Evolutionary conservation across 2,888 invertebrate species (phyloP).

Genomic region (Drosophila putrida): DNA sequence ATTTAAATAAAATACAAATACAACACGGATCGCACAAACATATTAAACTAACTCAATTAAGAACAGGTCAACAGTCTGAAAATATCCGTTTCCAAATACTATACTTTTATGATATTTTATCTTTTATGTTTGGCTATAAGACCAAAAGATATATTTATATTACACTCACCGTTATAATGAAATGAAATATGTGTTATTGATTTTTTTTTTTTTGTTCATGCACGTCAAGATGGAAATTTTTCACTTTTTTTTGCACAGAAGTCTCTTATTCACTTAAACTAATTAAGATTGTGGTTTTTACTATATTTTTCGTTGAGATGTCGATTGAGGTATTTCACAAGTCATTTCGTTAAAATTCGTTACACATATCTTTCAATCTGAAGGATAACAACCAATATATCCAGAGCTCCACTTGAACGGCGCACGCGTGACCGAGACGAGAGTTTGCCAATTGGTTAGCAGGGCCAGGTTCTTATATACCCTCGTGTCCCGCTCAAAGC

Average conservation of each 20-base stretch:
- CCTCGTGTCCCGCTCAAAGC: slow-evolving; percentile 73
- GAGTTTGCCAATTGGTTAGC: slow-evolving; percentile 75
- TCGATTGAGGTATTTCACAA: slow-evolving; percentile 9
- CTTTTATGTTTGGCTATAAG: not conserved
- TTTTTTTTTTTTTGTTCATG: not conserved
- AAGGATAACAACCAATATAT: slow-evolving; percentile 48
- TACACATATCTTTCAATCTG: slow-evolving; percentile 52
- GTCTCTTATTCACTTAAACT: slow-evolving; percentile 13
- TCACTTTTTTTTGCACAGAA: slow-evolving; percentile 7
- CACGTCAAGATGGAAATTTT: not conserved
- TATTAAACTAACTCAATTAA: slow-evolving; percentile 35
- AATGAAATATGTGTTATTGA: not conserved
- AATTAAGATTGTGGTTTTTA: not conserved
- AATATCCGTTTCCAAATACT: too few relatives aligned
- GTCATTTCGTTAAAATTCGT: slow-evolving; percentile 30
- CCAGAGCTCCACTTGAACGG: slow-evolving; percentile 59
- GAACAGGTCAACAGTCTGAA: not conserved
- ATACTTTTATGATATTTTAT: too few relatives aligned
- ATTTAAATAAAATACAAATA: slow-evolving; percentile 12
- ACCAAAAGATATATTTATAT: not conserved
- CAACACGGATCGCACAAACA: slow-evolving; percentile 4
- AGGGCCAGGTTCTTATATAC: slow-evolving; percentile 85
- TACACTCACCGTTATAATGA: slow-evolving; percentile 42
- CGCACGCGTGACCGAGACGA: slow-evolving; percentile 81
- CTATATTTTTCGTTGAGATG: not conserved